phyloP scores from a whole-genome alignment of 37 sponge, comb jelly and placozoan genomes.

The Corticium candelabrum region DNA sequence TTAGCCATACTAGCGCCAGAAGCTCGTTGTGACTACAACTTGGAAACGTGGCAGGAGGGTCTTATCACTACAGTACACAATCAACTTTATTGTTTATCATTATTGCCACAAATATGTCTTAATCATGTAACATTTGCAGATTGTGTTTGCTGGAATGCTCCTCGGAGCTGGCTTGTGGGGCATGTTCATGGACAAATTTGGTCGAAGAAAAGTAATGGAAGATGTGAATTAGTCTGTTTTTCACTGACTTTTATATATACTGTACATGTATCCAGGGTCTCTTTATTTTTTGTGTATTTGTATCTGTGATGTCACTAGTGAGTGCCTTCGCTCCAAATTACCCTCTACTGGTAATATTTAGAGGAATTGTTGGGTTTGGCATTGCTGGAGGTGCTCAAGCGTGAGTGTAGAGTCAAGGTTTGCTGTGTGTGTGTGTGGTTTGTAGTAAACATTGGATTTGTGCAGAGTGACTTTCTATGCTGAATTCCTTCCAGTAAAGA shows the following conservation, averaged over 20 bases:
- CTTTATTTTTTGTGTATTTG: not conserved
- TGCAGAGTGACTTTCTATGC: conserved; percentile 11
- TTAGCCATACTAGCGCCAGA: conserved; percentile 1
- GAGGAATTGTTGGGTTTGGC: conserved; percentile 2
- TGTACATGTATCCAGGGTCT: not conserved
- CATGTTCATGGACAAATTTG: conserved; percentile 6
- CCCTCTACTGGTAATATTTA: not conserved
- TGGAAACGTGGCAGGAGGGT: conserved; percentile 19
- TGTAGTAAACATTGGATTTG: not conserved
- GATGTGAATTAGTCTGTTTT: too few relatives aligned
- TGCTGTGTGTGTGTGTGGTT: not conserved
- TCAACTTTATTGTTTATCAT: too few relatives aligned
- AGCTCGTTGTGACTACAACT: not conserved
- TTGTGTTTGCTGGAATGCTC: conserved; percentile 18
- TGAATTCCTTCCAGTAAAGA: conserved; percentile 15
- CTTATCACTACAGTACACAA: conserved; percentile 15
- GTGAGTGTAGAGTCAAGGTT: not conserved
- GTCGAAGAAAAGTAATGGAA: not conserved
- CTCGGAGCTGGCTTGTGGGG: conserved; percentile 14
- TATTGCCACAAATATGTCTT: not conserved
- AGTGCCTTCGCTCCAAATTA: conserved; percentile 3
- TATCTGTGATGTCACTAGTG: not conserved
- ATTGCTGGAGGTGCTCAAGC: conserved; percentile 14
- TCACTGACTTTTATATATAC: not conserved
- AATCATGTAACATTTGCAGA: conserved; percentile 1